These are phyloP conservation scores for Tretioscincus oriximinensis DNA, from an alignment of 2,113 vertebrate species.

Conservation along the genomic window DNA sequence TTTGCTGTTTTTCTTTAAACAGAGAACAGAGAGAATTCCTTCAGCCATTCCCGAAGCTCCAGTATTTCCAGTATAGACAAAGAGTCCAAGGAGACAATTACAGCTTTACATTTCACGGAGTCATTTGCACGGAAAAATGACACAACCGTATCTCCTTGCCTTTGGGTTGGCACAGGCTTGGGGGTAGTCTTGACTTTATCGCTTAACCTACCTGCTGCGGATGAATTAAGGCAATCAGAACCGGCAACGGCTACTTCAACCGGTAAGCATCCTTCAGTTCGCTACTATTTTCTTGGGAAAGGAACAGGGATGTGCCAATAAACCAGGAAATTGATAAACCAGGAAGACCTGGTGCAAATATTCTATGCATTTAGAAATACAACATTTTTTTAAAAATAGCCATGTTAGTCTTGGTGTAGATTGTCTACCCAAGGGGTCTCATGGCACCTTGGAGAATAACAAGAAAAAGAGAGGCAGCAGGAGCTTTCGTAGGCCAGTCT, in stretches of 20 bases:
- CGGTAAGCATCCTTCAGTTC: conserved; percentile 76
- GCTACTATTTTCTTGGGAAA: neutral
- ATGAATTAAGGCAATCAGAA: conserved; percentile 89
- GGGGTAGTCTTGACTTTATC: conserved; percentile 90
- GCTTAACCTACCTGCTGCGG: conserved; percentile 83
- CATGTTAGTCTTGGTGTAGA: no score
- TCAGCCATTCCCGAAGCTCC: conserved; percentile 95
- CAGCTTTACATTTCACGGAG: conserved; percentile 90
- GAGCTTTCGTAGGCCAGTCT: no score
- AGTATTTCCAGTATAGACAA: conserved; percentile 97
- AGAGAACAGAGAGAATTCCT: conserved; percentile 95
- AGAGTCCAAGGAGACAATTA: conserved; percentile 93
- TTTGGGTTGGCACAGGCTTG: conserved; percentile 96
- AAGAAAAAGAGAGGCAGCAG: no score
- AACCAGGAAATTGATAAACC: neutral
- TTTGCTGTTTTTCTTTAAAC: conserved; percentile 36
- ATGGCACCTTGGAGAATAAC: no score
- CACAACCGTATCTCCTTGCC: conserved; percentile 80
- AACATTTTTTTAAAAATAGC: no score
- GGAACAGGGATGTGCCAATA: neutral
- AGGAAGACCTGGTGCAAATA: no score
- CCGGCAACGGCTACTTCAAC: conserved; percentile 84
- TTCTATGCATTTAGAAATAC: no score
- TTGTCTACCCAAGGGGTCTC: no score
- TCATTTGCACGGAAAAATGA: conserved; percentile 89